Conservation (phyloP, 1,140 invertebrate species). For the Drosophila insularis region DNA sequence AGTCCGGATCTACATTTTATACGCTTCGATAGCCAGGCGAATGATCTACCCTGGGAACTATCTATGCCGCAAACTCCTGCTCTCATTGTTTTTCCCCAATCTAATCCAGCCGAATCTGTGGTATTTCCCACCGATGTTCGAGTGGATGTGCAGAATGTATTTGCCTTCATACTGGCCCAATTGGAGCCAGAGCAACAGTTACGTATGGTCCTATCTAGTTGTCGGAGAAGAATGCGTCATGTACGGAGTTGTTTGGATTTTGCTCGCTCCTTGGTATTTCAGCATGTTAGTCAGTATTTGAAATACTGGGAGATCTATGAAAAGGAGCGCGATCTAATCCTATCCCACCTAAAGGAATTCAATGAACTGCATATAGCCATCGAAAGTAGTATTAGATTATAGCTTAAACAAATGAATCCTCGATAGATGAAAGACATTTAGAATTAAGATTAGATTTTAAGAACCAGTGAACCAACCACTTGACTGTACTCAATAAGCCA, state of each 20-base stretch:
- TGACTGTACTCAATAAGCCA: conserved; percentile 33
- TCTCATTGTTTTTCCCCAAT: conserved; percentile 63
- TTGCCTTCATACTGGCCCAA: conserved; percentile 68
- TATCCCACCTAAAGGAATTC: conserved; percentile 63
- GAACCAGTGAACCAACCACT: conserved; percentile 14
- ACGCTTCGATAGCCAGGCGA: conserved; percentile 58
- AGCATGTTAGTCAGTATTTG: conserved; percentile 64
- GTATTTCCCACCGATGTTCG: conserved; percentile 61
- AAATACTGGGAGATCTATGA: conserved; percentile 67
- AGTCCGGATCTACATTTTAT: conserved; percentile 58
- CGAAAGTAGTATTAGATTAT: conserved; percentile 65
- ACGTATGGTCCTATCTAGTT: conserved; percentile 51
- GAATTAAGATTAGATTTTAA: conserved; percentile 20
- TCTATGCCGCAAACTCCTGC: conserved; percentile 58
- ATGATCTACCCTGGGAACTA: conserved; percentile 73
- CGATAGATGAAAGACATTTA: not conserved
- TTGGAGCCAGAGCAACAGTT: conserved; percentile 64
- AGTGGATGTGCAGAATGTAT: conserved; percentile 60
- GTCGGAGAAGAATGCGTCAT: conserved; percentile 46
- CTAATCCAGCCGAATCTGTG: conserved; percentile 46
- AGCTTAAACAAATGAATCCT: conserved; percentile 23
- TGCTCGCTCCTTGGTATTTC: conserved; percentile 56
- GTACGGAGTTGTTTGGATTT: conserved; percentile 69
- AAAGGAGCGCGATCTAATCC: conserved; percentile 54
- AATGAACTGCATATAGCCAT: conserved; percentile 67